These are phyloP conservation scores for Oscheius myriophilus DNA, from an alignment of 2,888 invertebrate species.

Conservation along the genomic window DNA sequence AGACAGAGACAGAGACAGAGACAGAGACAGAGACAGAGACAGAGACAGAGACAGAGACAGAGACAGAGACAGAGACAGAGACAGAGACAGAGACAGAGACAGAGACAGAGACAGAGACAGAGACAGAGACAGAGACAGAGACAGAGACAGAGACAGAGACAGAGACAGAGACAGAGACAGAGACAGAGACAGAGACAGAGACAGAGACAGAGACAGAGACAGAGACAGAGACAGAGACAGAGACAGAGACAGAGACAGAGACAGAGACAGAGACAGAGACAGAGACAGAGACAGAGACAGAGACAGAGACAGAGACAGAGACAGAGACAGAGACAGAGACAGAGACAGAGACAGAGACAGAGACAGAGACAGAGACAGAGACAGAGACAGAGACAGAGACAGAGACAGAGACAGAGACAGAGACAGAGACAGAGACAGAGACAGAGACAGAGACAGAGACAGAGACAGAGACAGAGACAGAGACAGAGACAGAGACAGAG, in stretches of 20 bases:
- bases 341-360: not conserved
- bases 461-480: not conserved
- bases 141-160: not conserved
- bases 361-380: conserved; percentile 1
- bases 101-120: not conserved
- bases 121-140: conserved; percentile 1
- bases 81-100: not conserved
- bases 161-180: conserved; percentile 2
- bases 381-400: not conserved
- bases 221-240: not conserved
- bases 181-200: not conserved
- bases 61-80: conserved; percentile 7
- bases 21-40: not conserved
- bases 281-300: not conserved
- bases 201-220: conserved; percentile 3
- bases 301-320: conserved; percentile 7
- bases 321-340: not conserved
- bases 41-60: not conserved
- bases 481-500: not conserved
- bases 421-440: not conserved
- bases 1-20: not conserved
- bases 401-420: conserved; percentile 2
- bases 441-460: conserved; percentile 3
- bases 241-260: not conserved
- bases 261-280: not conserved